Evolutionary conservation across 1,140 invertebrate species (phyloP), one percentile per base, ranked within the genome.

Genomic region (Druon quercuslanigerum): DNA sequence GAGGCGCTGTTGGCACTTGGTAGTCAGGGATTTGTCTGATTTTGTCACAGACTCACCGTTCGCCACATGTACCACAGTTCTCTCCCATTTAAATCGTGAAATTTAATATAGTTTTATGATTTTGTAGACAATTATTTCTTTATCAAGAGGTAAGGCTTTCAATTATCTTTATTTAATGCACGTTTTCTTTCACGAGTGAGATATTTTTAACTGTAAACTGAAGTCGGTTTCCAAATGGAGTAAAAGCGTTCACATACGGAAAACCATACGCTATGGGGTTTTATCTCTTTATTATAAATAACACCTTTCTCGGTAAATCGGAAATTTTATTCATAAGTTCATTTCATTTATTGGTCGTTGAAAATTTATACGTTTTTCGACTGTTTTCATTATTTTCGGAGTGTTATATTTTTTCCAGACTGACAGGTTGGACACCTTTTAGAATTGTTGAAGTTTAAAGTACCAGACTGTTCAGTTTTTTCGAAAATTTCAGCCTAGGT

Each of bases 1-100:
- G 77, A 71, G 76, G 83, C 84, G 83, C 83, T 84, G 82, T 89
- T 89, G 87, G 86, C 85, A 87, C 71, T 84, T 88, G 85, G 85
- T 85, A 87, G 40, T 33, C 80, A 86, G 76, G 33, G 60, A 66
- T 17, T 25, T 40, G 60, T 66, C 60, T 17, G 16, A 56, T 50
- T 80, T 71, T 16, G 72, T 56, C 40, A 74, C 66, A 71, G 33
- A 75, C 20, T 56, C 40, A 72, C 66, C 60, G 20, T 77, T 20
- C 76, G 80, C 73, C 82, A 81, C 83, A 85, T 85, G 81, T 79
- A 81, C 73, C 79, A 81, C 75, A 76, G 71, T 79, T 40, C 52
- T 71, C 19, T 72, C 50, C 11, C 54, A n/a, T 8, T 33, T 40
- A 33, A 40, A 40, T 3, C 19, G 14, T 25, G 33, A 66, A 33